These are phyloP conservation scores for Apocrypta bakeri DNA, from an alignment of 1,140 invertebrate genomes.

Conservation along the genomic window DNA sequence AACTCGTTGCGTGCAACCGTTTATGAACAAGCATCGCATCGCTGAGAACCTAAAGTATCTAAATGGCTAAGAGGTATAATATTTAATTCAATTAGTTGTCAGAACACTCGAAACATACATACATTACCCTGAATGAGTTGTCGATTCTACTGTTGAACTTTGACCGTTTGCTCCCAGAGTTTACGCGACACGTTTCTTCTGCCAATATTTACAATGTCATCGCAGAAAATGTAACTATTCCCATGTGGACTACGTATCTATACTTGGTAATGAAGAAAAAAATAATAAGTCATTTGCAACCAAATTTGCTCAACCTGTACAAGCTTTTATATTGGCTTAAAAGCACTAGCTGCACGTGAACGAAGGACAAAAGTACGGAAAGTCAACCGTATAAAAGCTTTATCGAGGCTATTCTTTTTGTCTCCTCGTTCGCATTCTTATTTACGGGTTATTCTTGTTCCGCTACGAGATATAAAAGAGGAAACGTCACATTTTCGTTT, in stretches of 20 bases:
- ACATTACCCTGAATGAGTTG: too few relatives aligned
- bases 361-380: neutral
- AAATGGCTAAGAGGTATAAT: too few relatives aligned
- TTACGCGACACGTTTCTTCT: neutral
- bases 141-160: neutral
- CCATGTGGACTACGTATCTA: too few relatives aligned
- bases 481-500: too few relatives aligned
- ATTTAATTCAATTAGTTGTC: neutral
- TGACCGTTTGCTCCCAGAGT: neutral
- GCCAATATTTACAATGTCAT: constrained; percentile 18
- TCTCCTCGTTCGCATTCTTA: neutral
- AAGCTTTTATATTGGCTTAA: neutral
- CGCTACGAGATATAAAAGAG: neutral
- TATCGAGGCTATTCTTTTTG: neutral
- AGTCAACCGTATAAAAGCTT: neutral
- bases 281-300: too few relatives aligned
- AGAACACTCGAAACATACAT: neutral
- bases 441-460: neutral
- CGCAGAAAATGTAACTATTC: too few relatives aligned
- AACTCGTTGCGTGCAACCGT: neutral
- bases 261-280: too few relatives aligned
- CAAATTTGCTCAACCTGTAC: too few relatives aligned
- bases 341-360: too few relatives aligned
- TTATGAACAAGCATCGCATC: neutral
- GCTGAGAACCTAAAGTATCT: too few relatives aligned